These are phyloP conservation scores for Champsocephalus esox DNA, from an alignment of 2,797 vertebrate genomes.

Conservation along the genomic window DNA sequence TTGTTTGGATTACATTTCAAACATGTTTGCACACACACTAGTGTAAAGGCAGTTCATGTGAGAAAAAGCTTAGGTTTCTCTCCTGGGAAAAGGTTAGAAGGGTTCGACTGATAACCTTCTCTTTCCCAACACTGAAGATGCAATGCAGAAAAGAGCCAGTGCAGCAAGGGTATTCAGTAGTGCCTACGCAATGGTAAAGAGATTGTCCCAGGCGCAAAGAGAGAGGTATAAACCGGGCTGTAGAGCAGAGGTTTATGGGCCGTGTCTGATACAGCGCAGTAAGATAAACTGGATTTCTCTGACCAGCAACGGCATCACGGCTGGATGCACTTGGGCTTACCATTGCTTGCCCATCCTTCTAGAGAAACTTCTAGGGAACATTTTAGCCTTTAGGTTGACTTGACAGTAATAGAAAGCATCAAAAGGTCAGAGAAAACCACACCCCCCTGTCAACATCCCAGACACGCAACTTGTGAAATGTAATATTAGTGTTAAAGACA, in stretches of 20 bases:
- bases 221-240: conserved; percentile 66
- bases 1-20: not conserved
- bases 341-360: not conserved
- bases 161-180: conserved; percentile 23
- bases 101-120: conserved; percentile 18
- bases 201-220: conserved; percentile 48
- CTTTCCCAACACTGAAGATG: conserved; percentile 21
- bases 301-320: conserved; percentile 38
- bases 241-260: conserved; percentile 74
- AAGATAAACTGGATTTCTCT: conserved; percentile 49
- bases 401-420: conserved; percentile 10
- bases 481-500: conserved; percentile 6
- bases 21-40: not conserved
- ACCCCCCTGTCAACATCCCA: not conserved
- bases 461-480: conserved; percentile 23
- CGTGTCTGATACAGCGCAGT: conserved; percentile 61
- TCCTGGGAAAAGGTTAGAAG: not conserved
- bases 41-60: not conserved
- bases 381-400: not conserved
- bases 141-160: conserved; percentile 15
- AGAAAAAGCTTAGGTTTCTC: not conserved
- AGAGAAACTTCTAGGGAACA: conserved; percentile 5
- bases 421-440: conserved; percentile 2
- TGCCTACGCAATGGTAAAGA: conserved; percentile 57
- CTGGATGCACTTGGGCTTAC: conserved; percentile 38